These are phyloP conservation scores for Luehdorfia chinensis DNA, from an alignment of 1,140 invertebrate genomes.

Conservation along the genomic window DNA sequence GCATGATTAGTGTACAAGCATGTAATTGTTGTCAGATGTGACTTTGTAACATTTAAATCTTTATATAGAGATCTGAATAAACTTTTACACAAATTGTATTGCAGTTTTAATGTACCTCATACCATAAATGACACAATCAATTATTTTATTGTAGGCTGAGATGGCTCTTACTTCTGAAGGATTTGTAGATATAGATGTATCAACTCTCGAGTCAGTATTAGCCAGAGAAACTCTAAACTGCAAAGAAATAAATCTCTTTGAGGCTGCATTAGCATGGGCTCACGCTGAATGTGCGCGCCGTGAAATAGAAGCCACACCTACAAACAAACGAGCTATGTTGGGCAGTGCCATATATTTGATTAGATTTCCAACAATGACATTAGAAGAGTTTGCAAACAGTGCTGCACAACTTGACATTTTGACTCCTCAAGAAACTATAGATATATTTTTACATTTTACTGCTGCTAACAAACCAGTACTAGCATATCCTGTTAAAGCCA, in stretches of 20 bases:
- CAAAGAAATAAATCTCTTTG: conserved; percentile 92
- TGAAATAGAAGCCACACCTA: conserved; percentile 85
- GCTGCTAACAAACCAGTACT: conserved; percentile 89
- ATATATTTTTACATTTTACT: conserved; percentile 94
- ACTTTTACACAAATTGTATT: conserved; percentile 73
- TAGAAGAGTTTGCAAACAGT: conserved; percentile 94
- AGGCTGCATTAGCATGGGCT: conserved; percentile 94
- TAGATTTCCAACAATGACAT: conserved; percentile 92
- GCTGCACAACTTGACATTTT: conserved; percentile 92
- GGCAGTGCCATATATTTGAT: conserved; percentile 90
- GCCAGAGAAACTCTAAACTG: conserved; percentile 93
- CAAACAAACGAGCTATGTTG: conserved; percentile 84
- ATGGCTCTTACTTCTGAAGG: conserved; percentile 95
- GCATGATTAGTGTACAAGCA: conserved; percentile 51
- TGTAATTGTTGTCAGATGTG: conserved; percentile 36
- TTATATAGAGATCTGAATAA: conserved; percentile 59
- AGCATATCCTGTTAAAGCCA: conserved; percentile 87
- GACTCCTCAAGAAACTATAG: conserved; percentile 92
- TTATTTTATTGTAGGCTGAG: conserved; percentile 85
- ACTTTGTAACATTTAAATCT: conserved; percentile 46
- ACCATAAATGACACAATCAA: conserved; percentile 34
- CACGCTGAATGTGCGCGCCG: conserved; percentile 88
- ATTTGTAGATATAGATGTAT: conserved; percentile 94
- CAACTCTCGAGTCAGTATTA: conserved; percentile 91
- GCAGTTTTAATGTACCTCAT: conserved; percentile 69